These are phyloP conservation scores for Bombycilla garrulus DNA, from an alignment of 2,113 vertebrate genomes.

Conservation along the genomic window DNA sequence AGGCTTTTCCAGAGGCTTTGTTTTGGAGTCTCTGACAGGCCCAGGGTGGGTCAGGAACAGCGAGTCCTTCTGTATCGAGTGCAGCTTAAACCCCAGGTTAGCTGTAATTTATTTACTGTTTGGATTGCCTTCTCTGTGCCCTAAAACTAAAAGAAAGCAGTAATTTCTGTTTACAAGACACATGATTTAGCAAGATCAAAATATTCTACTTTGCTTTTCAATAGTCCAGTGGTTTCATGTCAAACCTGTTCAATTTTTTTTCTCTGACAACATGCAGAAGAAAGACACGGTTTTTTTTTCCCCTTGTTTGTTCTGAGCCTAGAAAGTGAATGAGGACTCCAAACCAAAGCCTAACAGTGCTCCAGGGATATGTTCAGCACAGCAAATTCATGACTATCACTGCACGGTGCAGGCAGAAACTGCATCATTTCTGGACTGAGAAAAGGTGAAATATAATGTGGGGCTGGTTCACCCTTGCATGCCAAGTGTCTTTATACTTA, in stretches of 20 bases:
- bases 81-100: background rate
- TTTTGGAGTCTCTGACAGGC: background rate
- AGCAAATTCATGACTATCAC: rapidly evolving
- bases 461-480: background rate
- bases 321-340: background rate
- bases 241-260: background rate
- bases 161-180: background rate
- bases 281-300: background rate
- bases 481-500: rapidly evolving
- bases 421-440: background rate
- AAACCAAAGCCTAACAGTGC: background rate
- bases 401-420: background rate
- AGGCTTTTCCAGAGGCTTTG: background rate
- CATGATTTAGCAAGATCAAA: background rate
- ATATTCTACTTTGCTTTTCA: background rate
- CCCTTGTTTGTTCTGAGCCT: background rate
- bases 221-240: background rate
- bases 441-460: background rate
- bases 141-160: background rate
- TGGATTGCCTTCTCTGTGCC: background rate
- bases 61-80: background rate
- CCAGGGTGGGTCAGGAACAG: background rate
- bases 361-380: background rate
- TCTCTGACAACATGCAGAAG: background rate
- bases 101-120: background rate